These are phyloP conservation scores for Colletes gigas DNA, from an alignment of 1,140 invertebrate genomes.

Conservation along the genomic window DNA sequence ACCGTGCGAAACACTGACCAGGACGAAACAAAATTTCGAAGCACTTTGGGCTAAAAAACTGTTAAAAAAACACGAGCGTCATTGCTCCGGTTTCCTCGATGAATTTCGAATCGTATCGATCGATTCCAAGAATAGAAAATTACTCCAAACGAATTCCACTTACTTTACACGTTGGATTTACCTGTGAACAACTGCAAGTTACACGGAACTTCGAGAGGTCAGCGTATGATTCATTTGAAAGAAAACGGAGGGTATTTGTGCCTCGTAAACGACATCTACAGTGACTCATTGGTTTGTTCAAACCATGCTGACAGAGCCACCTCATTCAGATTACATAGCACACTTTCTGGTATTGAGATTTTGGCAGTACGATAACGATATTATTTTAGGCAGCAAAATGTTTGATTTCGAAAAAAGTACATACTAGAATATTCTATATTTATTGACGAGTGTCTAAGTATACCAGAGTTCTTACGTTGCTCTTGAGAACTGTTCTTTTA, in stretches of 20 bases:
- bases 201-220: background rate
- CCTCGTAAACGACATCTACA: background rate
- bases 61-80: conserved; percentile 16
- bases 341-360: background rate
- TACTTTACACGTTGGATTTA: background rate
- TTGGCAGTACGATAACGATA: background rate
- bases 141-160: too few relatives aligned
- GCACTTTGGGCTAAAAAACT: conserved; percentile 2
- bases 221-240: conserved; percentile 16
- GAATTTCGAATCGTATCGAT: background rate
- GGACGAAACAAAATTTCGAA: background rate
- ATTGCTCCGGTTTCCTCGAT: background rate
- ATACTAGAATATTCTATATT: too few relatives aligned
- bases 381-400: too few relatives aligned
- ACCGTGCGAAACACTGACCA: background rate
- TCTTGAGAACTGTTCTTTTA: too few relatives aligned
- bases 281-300: conserved; percentile 8
- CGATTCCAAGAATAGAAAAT: background rate
- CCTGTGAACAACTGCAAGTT: background rate
- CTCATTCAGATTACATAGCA: background rate
- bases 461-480: too few relatives aligned
- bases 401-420: background rate
- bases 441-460: too few relatives aligned
- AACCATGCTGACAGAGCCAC: background rate
- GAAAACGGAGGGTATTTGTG: background rate